A percentile compares a stretch with the other conserved stretches of the same genome.
phyloP scores from a whole-genome alignment of 2,888 invertebrate genomes.

The Callimorpha dominula region DNA sequence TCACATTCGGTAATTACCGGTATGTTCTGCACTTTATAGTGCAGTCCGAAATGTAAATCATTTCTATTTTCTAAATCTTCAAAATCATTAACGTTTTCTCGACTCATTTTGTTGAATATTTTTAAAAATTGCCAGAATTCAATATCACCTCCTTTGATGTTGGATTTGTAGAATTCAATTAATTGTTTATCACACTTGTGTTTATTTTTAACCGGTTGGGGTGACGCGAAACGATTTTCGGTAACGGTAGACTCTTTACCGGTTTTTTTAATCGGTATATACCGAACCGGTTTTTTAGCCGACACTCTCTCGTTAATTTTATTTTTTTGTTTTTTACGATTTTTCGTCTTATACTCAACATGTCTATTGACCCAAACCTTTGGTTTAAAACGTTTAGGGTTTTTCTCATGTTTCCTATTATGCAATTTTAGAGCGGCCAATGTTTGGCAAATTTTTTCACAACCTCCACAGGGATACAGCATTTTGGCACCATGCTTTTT shows the following conservation, averaged over 20 bases:
- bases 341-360: constrained; percentile 25
- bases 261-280: constrained; percentile 7
- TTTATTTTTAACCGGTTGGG: constrained; percentile 69
- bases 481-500: constrained; percentile 66
- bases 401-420: constrained; percentile 64
- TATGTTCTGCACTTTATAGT: constrained; percentile 28
- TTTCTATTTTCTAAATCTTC: constrained; percentile 64
- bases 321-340: constrained; percentile 21
- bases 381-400: constrained; percentile 68
- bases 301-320: background rate
- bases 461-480: constrained; percentile 71
- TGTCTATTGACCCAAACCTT: constrained; percentile 70
- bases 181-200: constrained; percentile 74
- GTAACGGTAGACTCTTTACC: background rate
- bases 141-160: constrained; percentile 73
- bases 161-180: constrained; percentile 71
- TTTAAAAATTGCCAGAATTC: constrained; percentile 81
- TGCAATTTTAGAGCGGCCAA: constrained; percentile 71
- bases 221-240: constrained; percentile 59
- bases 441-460: constrained; percentile 73
- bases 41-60: constrained; percentile 66
- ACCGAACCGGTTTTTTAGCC: constrained; percentile 11
- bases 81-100: constrained; percentile 71
- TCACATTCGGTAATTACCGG: background rate
- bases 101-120: constrained; percentile 74